These are phyloP conservation scores for Suncus etruscus DNA, from an alignment of 2,113 vertebrate genomes.

Conservation along the genomic window DNA sequence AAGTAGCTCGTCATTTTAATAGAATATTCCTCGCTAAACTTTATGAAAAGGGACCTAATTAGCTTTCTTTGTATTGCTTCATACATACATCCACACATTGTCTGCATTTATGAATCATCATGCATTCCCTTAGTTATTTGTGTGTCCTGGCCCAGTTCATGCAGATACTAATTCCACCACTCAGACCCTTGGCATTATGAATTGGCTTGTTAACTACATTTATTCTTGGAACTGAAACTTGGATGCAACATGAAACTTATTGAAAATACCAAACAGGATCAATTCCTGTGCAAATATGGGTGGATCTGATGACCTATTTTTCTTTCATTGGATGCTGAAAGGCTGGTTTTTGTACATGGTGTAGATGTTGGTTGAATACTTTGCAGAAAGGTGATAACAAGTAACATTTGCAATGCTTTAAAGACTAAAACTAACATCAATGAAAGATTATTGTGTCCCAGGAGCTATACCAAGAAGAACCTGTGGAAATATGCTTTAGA, in stretches of 20 bases:
- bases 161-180: not conserved
- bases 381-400: not conserved
- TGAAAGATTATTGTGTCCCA: not conserved
- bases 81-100: not conserved
- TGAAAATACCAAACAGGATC: slow-evolving; percentile 11
- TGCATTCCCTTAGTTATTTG: not conserved
- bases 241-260: not conserved
- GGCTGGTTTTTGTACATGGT: slow-evolving; percentile 4
- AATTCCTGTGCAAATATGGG: not conserved
- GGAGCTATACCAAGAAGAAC: not conserved
- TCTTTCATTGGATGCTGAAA: slow-evolving; percentile 15
- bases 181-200: not conserved
- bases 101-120: not conserved
- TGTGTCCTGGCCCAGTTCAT: not conserved
- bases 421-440: not conserved
- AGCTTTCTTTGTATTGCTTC: not conserved
- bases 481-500: not conserved
- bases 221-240: slow-evolving; percentile 8
- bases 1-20: slow-evolving; percentile 22
- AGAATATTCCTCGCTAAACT: not conserved
- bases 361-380: not conserved
- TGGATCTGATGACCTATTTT: not conserved
- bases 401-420: slow-evolving; percentile 34
- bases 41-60: not conserved
- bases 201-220: slow-evolving; percentile 8